Base-by-base conservation (phyloP, 2,888 invertebrate species). In the Maniola hyperantus region DNA sequence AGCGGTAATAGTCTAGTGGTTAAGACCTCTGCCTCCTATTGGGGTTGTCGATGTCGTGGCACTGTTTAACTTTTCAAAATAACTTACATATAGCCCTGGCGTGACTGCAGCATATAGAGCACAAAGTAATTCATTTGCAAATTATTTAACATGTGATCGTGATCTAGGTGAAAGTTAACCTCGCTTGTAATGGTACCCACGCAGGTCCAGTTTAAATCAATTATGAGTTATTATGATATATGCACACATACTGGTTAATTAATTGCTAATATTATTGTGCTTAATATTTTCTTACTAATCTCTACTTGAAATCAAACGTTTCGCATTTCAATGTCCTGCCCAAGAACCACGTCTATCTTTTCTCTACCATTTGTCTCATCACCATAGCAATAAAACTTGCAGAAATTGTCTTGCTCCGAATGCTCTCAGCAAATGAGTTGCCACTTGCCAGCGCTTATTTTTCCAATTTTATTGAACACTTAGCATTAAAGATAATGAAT, bases 131-230 rank as follows among this genome's bases (percentile, higher is more conserved):
- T 77, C 81, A 83, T 83, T 85, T 78, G 88, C 86, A 72, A 85
- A 83, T 80, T 82, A 85, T 72, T 73, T 72, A 69, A 67, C 83
- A 80, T 84, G 80, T 80, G 76, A 74, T 75, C 76, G 77, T 78
- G 79, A 82, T 82, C 78, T 81, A 87, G 91, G 91, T 87, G 91
- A 91, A 91, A 91, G 91, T 88, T 76, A 73, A 51, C 51, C 39
- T 53, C 51, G 51, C 26, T 39, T 53, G 72, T 75, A 73, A 74
- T 75, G 74, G 64, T 71, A 71, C 71, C 70, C 75, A 76, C 76
- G 75, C 74, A 71, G 72, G 74, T 71, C 72, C 66, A 72, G 68
- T 74, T 75, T n/a, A n/a, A n/a, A 76, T 75, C 74, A 71, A 67
- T 36, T 26, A 26, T 26, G 26, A 36, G 6, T 6, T 67, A 61